A percentile compares a stretch with the other conserved stretches of the same genome.
phyloP scores from a whole-genome alignment of 2,113 vertebrate species.

The Erpornis zantholeuca region DNA sequence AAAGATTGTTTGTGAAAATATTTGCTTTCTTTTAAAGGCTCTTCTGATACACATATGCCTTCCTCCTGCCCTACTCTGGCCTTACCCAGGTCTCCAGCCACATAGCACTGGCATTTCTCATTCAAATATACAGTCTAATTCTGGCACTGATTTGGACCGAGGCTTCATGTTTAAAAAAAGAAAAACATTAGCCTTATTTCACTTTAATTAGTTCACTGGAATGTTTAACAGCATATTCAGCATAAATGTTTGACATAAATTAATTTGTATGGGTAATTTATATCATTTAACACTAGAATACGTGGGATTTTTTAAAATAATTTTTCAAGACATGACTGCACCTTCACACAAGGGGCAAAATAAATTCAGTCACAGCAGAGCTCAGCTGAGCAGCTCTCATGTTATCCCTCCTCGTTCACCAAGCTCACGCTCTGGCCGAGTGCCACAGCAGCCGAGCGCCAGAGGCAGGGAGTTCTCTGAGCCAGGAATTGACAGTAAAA shows the following conservation, averaged over 20 bases:
- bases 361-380: neutral
- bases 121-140: neutral
- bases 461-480: slow-evolving; percentile 32
- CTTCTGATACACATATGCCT: neutral
- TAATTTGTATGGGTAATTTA: neutral
- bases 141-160: neutral
- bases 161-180: neutral
- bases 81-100: neutral
- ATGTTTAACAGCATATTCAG: neutral
- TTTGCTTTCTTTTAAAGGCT: neutral
- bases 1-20: neutral
- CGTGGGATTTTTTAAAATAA: rapidly evolving
- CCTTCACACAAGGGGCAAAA: neutral
- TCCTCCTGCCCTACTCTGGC: neutral
- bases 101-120: neutral
- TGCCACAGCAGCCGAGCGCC: slow-evolving; percentile 20
- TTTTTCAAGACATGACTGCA: neutral
- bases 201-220: slow-evolving; percentile 20
- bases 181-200: slow-evolving; percentile 23
- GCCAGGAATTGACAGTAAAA: slow-evolving; percentile 62
- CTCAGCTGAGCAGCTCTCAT: neutral
- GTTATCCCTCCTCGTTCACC: neutral
- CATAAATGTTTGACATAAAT: neutral
- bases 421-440: neutral
- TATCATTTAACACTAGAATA: neutral